Percentiles rank a stretch among this genome's conserved stretches.
Conservation (phyloP, 2,113 vertebrate species). For the Procapra przewalskii region DNA sequence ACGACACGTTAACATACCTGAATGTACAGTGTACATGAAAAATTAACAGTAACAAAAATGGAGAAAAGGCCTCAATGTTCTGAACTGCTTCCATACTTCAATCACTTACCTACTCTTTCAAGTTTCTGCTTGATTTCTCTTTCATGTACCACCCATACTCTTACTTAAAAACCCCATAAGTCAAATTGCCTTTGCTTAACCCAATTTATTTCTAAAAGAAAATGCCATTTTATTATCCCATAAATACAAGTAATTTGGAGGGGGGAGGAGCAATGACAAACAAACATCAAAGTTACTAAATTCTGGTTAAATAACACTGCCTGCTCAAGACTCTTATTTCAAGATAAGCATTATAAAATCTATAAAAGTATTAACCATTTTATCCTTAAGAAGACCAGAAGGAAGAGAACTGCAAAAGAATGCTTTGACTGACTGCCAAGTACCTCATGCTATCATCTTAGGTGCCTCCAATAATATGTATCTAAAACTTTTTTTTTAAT, state of each 20-base stretch:
- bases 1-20: slow-evolving; percentile 40
- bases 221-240: not conserved
- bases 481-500: not conserved
- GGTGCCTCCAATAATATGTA: not conserved
- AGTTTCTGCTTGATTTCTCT: not conserved
- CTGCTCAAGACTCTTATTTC: not conserved
- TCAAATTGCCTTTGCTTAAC: not conserved
- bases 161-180: not conserved
- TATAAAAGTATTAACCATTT: not conserved
- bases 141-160: not conserved
- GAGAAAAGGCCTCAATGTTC: not conserved
- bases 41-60: not conserved
- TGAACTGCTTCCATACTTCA: not conserved
- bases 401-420: not conserved
- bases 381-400: not conserved
- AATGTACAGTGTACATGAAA: not conserved
- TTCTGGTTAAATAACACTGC: not conserved
- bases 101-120: not conserved
- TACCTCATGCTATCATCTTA: not conserved
- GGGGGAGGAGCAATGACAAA: not conserved
- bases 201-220: slow-evolving; percentile 5
- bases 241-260: not conserved
- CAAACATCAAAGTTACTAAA: not conserved
- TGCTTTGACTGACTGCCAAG: not conserved
- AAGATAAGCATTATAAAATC: not conserved